Evolutionary conservation across 2,888 invertebrate genomes (phyloP), one percentile per base, ranked within the genome.

Genomic region (Heliconius hortense): DNA sequence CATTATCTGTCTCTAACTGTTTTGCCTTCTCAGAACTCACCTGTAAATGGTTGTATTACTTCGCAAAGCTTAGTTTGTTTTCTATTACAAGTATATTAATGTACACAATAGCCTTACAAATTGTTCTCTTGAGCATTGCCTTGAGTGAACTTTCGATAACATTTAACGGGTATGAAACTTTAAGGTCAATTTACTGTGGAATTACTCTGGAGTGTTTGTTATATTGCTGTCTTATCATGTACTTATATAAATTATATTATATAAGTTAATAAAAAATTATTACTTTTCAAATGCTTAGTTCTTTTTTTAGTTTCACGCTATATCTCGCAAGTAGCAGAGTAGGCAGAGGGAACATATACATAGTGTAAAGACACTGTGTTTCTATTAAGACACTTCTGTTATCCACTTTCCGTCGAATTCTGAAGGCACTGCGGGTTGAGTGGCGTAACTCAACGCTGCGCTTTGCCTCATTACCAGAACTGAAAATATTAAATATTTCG

Each of bases 61-160:
- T 62, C 53, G 39, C 63, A 21, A 43, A 48, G 73, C 43, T 66
- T 48, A 71, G 31, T 59, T 73, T 73, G 71, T 73, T 77, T 75
- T 76, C 73, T 68, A 71, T 77, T 77, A 74, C 73, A 67, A 67
- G 53, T 73, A 70, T 69, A 77, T 75, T 79, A 79, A 73, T 75
- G 68, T 75, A 69, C 67, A 75, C 72, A 66, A 79, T 59, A 74
- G 73, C 76, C 66, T 73, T 73, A 81, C 82, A 82, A 84, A 84
- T 84, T 81, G 85, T 82, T 80, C 85, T 81, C 82, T 43, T 35
- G 83, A 80, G 83, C 73, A 77, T 78, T 68, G 56, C 70, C 76
- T 77, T 75, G 73, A 72, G 77, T 78, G 74, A 78, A 78, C 77
- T 77, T 76, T 77, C 70, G 68, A 63, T 76, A 78, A 78, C 78